Base-by-base conservation (phyloP, 2,113 vertebrate species). In the Monopterus albus region DNA sequence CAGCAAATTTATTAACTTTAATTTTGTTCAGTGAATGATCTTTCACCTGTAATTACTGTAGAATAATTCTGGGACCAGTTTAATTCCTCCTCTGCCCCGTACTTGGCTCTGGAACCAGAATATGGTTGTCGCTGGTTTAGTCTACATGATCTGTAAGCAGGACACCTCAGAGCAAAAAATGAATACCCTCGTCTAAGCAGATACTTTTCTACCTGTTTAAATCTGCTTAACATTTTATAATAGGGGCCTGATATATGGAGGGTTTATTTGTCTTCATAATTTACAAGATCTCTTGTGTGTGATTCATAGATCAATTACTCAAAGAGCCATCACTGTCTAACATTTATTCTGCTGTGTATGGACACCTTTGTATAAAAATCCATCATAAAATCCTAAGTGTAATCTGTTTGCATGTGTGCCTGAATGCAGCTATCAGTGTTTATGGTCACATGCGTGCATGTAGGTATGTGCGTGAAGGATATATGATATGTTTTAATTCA, bases 231-330 rank as follows among this genome's bases (percentile, higher is more conserved):
- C 72, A 84, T 71, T 85, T 84, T 84, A 71, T 87, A 87, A 85
- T 85, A 72, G 70, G 42, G 52, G 51, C 25, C 79, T 87, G 82
- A 91, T 87, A 79, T 80, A 86, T 87, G 81, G 75, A 63, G 72
- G 64, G 69, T 87, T 86, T 87, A 89, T 91, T 89, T 87, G 81
- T 86, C 83, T 87, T 87, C 63, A 83, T 89, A 87, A 89, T 87
- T 89, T 78, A 85, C 80, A 75, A 67, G 58, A 84, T 86, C 81
- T 88, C 84, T 88, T 88, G 84, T 87, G 83, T 75, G 75, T 88
- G 84, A 84, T 87, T 91, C 86, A 86, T 89, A 75, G 84, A 87
- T 89, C 87, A 91, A 89, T 91, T 89, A 88, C 72, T 87, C 79
- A 88, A 72, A 84, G 83, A 83, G 63, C 75, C 83, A 81, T 78